Percentiles rank a stretch among this genome's conserved stretches.
phyloP scores from a whole-genome alignment of 2,113 vertebrate species.

The Catharus fuscescens region DNA sequence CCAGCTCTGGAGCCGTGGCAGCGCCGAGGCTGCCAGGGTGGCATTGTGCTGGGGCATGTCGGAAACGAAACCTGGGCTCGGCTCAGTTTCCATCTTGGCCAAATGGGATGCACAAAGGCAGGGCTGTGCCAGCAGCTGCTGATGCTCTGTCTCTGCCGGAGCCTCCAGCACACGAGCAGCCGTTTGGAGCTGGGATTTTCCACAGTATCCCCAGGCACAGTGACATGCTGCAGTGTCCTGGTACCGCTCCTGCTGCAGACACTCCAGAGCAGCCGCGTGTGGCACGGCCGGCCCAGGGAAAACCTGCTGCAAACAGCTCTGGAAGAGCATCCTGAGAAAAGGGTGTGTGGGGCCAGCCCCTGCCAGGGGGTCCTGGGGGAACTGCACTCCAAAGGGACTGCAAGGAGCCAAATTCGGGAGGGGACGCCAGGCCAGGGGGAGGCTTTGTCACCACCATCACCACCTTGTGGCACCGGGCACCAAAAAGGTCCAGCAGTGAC shows the following conservation, averaged over 20 bases:
- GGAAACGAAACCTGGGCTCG: not conserved
- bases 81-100: conserved; percentile 51
- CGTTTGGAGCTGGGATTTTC: conserved; percentile 60
- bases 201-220: conserved; percentile 55
- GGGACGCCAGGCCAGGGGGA: accelerated
- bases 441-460: not conserved
- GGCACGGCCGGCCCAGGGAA: not conserved
- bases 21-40: not conserved
- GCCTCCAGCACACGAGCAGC: conserved; percentile 45
- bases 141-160: conserved; percentile 21
- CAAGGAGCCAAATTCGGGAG: not conserved
- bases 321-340: not conserved
- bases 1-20: accelerated
- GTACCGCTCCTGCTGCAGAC: conserved; percentile 49
- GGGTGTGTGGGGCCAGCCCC: accelerated
- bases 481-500: not conserved
- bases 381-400: not conserved
- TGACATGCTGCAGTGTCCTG: conserved; percentile 65
- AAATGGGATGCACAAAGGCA: conserved; percentile 64
- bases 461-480: accelerated
- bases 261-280: not conserved
- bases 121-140: conserved; percentile 60
- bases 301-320: not conserved
- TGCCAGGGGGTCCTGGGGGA: accelerated
- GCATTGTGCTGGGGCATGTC: not conserved